Conservation (phyloP, 2,888 invertebrate species). For the Sinodicranocentrus sp. region DNA sequence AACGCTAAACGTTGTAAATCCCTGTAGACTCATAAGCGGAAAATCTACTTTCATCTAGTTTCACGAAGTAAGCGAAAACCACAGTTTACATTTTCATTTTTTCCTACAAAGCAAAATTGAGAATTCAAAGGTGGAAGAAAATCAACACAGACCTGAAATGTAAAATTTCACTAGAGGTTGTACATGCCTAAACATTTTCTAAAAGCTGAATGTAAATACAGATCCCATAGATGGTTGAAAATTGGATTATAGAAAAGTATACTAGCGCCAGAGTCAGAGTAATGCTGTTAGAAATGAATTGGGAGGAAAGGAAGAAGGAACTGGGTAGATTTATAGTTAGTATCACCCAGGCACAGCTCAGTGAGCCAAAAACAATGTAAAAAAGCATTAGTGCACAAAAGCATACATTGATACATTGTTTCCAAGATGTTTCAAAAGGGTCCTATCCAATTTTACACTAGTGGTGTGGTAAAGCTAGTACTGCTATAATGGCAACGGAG, state of each 20-base stretch:
- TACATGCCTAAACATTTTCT: too few relatives aligned
- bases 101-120: slow-evolving; percentile 1
- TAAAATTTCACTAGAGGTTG: too few relatives aligned
- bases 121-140: neutral
- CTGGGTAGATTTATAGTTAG: slow-evolving; percentile 20
- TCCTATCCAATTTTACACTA: neutral
- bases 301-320: slow-evolving; percentile 6
- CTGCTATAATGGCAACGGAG: too few relatives aligned
- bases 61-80: too few relatives aligned
- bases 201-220: neutral
- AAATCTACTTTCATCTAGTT: too few relatives aligned
- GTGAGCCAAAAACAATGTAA: slow-evolving; percentile 12
- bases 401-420: neutral
- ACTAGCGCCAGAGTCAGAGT: slow-evolving; percentile 1
- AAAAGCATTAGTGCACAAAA: slow-evolving; percentile 2
- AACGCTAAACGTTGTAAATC: too few relatives aligned
- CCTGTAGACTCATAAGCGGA: slow-evolving; percentile 16
- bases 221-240: too few relatives aligned
- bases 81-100: too few relatives aligned
- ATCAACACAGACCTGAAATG: neutral
- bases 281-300: slow-evolving; percentile 40
- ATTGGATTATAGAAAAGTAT: neutral
- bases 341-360: slow-evolving; percentile 19
- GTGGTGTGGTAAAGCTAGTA: neutral
- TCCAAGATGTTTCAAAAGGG: neutral